Conservation (phyloP, 2,888 invertebrate species). For the Ectemnius lituratus region DNA sequence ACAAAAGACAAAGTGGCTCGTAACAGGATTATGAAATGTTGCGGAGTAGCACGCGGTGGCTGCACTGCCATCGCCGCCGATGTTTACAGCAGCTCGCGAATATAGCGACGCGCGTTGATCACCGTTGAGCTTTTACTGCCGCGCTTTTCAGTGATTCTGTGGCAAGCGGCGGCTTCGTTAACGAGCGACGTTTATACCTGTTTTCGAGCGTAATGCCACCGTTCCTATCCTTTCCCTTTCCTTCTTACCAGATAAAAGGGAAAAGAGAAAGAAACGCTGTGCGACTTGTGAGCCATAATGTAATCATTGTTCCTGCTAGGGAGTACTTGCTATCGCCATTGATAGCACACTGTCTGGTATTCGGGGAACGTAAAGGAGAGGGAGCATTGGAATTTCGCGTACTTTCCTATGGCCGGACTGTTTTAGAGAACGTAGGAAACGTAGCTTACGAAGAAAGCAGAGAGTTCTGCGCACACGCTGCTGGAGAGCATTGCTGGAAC, state of each 20-base stretch:
- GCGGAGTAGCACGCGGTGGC: conserved; percentile 52
- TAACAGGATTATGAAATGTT: conserved; percentile 66
- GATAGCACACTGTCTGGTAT: no score
- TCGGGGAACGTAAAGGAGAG: no score
- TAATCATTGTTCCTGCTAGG: conserved; percentile 41
- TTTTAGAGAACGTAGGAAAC: no score
- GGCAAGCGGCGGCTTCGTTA: conserved; percentile 55
- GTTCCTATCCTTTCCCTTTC: conserved; percentile 20
- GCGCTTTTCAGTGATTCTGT: conserved; percentile 58
- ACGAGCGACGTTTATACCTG: conserved; percentile 58
- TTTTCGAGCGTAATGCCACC: conserved; percentile 46
- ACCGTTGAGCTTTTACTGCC: conserved; percentile 48
- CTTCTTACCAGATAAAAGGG: conserved; percentile 14
- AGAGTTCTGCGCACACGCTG: background rate
- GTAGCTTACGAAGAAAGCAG: no score
- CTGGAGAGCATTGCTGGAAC: background rate
- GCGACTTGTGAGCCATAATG: conserved; percentile 23
- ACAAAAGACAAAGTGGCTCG: conserved; percentile 63
- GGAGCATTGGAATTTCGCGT: no score
- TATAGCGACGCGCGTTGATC: conserved; percentile 50
- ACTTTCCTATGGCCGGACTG: no score
- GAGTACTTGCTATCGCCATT: no score
- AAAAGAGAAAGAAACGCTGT: conserved; percentile 13
- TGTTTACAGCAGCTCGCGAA: conserved; percentile 60
- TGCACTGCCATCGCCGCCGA: conserved; percentile 34